Conservation (phyloP, 2,113 vertebrate species). For the Carassius auratus region DNA sequence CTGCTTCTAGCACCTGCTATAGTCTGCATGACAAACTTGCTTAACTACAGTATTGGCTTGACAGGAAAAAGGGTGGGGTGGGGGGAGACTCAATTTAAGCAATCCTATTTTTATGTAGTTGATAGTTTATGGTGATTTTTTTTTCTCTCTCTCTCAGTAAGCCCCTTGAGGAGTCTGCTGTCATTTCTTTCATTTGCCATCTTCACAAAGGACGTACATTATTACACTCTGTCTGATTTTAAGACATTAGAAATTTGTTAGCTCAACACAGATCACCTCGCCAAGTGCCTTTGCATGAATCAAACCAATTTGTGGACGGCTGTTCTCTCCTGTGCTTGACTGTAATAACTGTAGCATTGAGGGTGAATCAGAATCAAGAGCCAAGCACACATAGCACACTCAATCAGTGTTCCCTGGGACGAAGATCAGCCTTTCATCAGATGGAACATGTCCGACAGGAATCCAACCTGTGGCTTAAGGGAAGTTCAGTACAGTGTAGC, state of each 20-base stretch:
- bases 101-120: conserved; percentile 5
- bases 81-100: too few relatives aligned
- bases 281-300: conserved; percentile 48
- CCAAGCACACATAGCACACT: conserved; percentile 19
- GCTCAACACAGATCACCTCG: conserved; percentile 16
- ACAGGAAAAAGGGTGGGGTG: background rate
- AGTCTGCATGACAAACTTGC: conserved; percentile 6
- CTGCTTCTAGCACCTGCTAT: conserved; percentile 1
- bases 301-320: conserved; percentile 41
- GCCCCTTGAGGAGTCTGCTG: background rate
- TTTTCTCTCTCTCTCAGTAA: background rate
- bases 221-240: background rate
- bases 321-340: conserved; percentile 30
- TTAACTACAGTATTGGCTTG: conserved; percentile 18
- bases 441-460: conserved; percentile 37
- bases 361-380: conserved; percentile 11
- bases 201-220: background rate
- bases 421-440: conserved; percentile 47
- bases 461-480: conserved; percentile 1
- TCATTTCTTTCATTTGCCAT: background rate
- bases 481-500: conserved; percentile 22
- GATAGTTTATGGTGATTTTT: background rate
- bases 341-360: conserved; percentile 17
- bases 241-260: conserved; percentile 39
- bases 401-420: conserved; percentile 34